A percentile compares a stretch with the other conserved stretches of the same genome.
Conservation (phyloP, 1,140 invertebrate species). For the Drosophila kurseongensis region DNA sequence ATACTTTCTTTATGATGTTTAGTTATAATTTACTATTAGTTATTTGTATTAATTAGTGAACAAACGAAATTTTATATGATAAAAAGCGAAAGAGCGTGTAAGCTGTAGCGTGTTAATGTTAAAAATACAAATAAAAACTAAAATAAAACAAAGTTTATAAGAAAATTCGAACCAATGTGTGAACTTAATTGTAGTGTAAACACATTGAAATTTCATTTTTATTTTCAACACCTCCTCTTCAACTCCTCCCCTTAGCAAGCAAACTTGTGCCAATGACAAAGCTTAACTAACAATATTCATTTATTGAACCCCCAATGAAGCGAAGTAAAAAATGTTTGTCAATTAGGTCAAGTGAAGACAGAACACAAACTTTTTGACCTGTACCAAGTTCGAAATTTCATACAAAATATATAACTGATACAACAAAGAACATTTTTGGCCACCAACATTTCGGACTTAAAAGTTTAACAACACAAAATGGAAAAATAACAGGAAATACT, state of each 20-base stretch:
- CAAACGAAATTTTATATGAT: constrained; percentile 73
- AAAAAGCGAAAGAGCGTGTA: constrained; percentile 53
- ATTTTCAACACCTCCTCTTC: constrained; percentile 6
- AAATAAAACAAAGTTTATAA: constrained; percentile 74
- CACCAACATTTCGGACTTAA: constrained; percentile 59
- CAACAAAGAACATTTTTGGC: constrained; percentile 57
- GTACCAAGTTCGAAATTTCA: constrained; percentile 31
- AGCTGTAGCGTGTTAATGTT: constrained; percentile 78
- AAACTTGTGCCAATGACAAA: constrained; percentile 72
- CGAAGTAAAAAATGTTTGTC: constrained; percentile 48
- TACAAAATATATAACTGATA: constrained; percentile 18
- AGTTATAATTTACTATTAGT: constrained; percentile 67
- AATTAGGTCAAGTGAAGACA: constrained; percentile 63
- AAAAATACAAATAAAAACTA: constrained; percentile 49
- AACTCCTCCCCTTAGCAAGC: constrained; percentile 44
- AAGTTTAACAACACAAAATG: constrained; percentile 47
- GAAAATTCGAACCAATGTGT: constrained; percentile 53
- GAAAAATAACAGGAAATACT: constrained; percentile 34
- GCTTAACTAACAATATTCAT: constrained; percentile 35
- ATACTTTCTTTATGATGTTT: constrained; percentile 57
- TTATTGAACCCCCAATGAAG: constrained; percentile 30
- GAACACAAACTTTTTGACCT: constrained; percentile 28
- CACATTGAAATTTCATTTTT: constrained; percentile 8
- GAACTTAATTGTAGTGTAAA: constrained; percentile 62
- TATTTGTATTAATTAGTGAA: constrained; percentile 62